Percentiles rank a stretch among this genome's conserved stretches.
Conservation (phyloP, 2,797 vertebrate genomes). For the Melanotaenia pygmaea region DNA sequence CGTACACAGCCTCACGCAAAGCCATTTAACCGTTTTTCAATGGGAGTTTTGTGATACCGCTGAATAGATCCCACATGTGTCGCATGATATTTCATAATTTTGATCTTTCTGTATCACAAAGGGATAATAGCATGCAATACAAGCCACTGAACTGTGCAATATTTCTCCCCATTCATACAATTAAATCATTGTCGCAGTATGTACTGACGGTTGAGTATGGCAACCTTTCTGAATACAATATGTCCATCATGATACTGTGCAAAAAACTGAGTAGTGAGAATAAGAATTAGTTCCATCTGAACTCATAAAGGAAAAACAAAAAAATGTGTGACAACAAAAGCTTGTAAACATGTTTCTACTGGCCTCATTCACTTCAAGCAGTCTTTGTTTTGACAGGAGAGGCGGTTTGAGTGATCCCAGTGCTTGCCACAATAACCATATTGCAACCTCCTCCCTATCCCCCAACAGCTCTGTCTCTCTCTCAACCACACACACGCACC, state of each 20-base stretch:
- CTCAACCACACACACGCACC: constrained; percentile 45
- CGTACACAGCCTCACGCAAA: constrained; percentile 79
- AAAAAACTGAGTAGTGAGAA: constrained; percentile 34
- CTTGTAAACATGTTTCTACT: constrained; percentile 32
- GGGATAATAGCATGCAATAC: constrained; percentile 71
- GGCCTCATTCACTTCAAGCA: constrained; percentile 56
- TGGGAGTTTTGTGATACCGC: constrained; percentile 76
- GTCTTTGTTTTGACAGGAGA: constrained; percentile 76
- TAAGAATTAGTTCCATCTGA: constrained; percentile 45
- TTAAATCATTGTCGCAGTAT: constrained; percentile 78
- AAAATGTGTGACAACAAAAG: constrained; percentile 25
- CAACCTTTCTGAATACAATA: constrained; percentile 64
- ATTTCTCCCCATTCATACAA: constrained; percentile 69
- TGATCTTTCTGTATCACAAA: constrained; percentile 73
- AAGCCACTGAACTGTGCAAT: constrained; percentile 71
- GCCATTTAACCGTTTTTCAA: constrained; percentile 78
- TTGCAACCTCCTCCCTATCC: constrained; percentile 50
- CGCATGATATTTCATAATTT: constrained; percentile 81
- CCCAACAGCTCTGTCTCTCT: constrained; percentile 34
- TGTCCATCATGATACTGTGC: constrained; percentile 54
- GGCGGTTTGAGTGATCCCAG: constrained; percentile 58
- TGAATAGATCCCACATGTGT: constrained; percentile 79
- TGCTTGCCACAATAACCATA: constrained; percentile 66
- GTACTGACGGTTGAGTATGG: constrained; percentile 57
- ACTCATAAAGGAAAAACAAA: constrained; percentile 34